Percentiles rank a stretch among this genome's conserved stretches.
These are phyloP conservation scores for Pteronura brasiliensis DNA, from an alignment of 2,113 vertebrate species.

Conservation along the genomic window DNA sequence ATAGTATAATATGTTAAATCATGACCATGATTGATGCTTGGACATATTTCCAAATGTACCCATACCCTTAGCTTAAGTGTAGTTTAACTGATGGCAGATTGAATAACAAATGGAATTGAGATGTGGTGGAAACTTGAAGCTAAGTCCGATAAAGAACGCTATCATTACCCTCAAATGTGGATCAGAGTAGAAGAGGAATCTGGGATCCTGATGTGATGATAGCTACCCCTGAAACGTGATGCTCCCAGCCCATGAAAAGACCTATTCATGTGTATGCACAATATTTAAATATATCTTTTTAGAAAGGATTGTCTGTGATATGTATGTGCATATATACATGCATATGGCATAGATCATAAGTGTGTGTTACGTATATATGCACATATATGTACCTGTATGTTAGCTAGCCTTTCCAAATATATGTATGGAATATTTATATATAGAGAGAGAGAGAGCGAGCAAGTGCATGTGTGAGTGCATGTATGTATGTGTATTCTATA, in stretches of 20 bases:
- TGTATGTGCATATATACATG: not conserved
- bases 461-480: not conserved
- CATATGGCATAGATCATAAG: not conserved
- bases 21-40: slow-evolving; percentile 11
- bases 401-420: not conserved
- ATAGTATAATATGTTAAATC: slow-evolving; percentile 40
- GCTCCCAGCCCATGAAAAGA: not conserved
- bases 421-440: not conserved
- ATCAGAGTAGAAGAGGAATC: slow-evolving; percentile 43
- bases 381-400: not conserved
- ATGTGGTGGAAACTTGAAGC: slow-evolving; percentile 66
- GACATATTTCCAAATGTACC: slow-evolving; percentile 38
- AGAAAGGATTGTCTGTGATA: not conserved
- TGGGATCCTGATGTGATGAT: slow-evolving; percentile 46
- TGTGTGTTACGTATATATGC: not conserved
- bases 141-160: slow-evolving; percentile 58
- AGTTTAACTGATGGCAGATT: slow-evolving; percentile 61
- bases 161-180: slow-evolving; percentile 50
- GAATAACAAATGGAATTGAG: slow-evolving; percentile 67
- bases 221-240: slow-evolving; percentile 53
- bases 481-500: not conserved
- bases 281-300: not conserved
- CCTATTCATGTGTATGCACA: not conserved
- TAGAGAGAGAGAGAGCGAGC: not conserved
- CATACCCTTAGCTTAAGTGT: slow-evolving; percentile 28